Percentiles rank a stretch among this genome's conserved stretches.
These are phyloP conservation scores for Nemapogon koenigi DNA, from an alignment of 2,888 invertebrate genomes.

Conservation along the genomic window DNA sequence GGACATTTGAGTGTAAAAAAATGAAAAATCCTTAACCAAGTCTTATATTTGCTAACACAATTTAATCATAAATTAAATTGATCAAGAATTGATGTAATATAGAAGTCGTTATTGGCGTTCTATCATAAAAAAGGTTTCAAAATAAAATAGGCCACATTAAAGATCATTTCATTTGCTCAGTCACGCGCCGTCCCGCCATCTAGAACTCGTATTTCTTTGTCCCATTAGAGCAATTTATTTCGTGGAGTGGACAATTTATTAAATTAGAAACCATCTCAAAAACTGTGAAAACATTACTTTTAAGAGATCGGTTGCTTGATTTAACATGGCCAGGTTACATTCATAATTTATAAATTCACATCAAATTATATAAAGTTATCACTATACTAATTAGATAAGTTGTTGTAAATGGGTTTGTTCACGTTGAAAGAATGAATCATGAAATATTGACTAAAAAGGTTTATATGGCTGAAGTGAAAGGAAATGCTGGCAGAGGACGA, in stretches of 20 bases:
- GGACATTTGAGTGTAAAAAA: neutral
- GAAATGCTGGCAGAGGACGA: no score
- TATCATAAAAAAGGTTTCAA: slow-evolving; percentile 8
- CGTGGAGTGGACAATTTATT: slow-evolving; percentile 27
- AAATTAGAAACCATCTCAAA: slow-evolving; percentile 29
- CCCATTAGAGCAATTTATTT: slow-evolving; percentile 27
- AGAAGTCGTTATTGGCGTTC: slow-evolving; percentile 3
- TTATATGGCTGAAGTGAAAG: no score
- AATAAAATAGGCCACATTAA: slow-evolving; percentile 11
- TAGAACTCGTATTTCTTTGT: slow-evolving; percentile 25
- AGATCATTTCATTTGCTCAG: slow-evolving; percentile 17
- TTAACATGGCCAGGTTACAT: no score
- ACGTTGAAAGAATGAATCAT: no score
- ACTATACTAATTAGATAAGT: no score
- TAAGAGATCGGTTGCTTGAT: slow-evolving; percentile 7
- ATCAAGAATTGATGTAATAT: slow-evolving; percentile 3
- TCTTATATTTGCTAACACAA: neutral
- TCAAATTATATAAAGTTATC: no score
- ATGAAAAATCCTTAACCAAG: neutral
- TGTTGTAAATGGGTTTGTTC: no score
- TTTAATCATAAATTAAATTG: no score
- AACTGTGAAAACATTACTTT: slow-evolving; percentile 9
- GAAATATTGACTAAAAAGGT: no score
- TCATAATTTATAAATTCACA: no score
- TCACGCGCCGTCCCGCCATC: slow-evolving; percentile 24